A percentile compares a stretch with the other conserved stretches of the same genome.
Conservation (phyloP, 2,113 vertebrate genomes). For the Centropus bengalensis region DNA sequence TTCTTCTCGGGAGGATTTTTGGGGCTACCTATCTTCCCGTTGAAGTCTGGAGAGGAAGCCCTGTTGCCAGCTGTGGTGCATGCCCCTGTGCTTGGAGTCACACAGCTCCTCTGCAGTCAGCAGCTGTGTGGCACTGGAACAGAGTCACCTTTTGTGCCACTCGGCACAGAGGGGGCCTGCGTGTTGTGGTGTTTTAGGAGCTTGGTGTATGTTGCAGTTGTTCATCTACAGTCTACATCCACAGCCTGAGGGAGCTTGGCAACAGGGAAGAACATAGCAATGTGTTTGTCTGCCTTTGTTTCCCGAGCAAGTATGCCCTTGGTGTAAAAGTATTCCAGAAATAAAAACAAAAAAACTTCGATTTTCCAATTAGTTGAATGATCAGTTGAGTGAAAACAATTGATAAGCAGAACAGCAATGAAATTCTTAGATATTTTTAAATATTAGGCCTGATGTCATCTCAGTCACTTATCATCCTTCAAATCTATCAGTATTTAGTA, state of each 20-base stretch:
- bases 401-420: neutral
- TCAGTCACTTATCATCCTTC: neutral
- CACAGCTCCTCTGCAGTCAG: neutral
- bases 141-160: neutral
- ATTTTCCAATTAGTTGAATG: neutral
- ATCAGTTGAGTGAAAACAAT: neutral
- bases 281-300: neutral
- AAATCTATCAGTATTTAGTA: neutral
- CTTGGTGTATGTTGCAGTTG: neutral
- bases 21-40: neutral
- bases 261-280: neutral
- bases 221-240: neutral
- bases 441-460: neutral
- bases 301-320: neutral
- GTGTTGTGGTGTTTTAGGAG: neutral
- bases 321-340: neutral
- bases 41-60: neutral
- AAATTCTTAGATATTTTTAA: neutral
- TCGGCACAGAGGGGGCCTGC: neutral
- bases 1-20: neutral
- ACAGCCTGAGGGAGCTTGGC: neutral
- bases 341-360: neutral
- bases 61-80: neutral
- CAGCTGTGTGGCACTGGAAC: neutral
- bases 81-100: neutral